Base-by-base conservation (phyloP, 1,140 invertebrate genomes). In the Nasonia giraulti region DNA sequence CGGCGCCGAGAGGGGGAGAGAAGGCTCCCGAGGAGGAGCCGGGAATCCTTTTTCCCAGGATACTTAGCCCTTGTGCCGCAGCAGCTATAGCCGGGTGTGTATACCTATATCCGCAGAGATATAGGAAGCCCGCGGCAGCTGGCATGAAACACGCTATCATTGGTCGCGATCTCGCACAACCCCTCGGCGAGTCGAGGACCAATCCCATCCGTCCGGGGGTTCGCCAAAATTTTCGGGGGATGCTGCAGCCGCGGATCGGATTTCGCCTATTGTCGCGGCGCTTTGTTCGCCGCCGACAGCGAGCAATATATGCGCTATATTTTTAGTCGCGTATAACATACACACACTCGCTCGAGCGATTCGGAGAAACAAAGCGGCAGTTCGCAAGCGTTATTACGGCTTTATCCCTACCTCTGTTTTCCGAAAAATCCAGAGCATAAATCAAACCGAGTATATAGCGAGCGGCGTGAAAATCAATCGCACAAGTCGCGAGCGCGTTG, bases 131-230 rank as follows among this genome's bases (percentile, higher is more conserved):
- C 88, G 27, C 40, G 40, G 89, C 91, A 91, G 91, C 91, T 91
- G 91, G 88, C 69, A 14, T 6, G 87, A 84, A 20, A 62, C 55
- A 73, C 89, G 83, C 90, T 92, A 93, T 93, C 92, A 93, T 93
- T 93, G 92, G 92, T 91, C 89, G 88, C 90, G 91, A 93, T 92
- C 92, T 93, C 86, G 88, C 91, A 90, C 89, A 88, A 91, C 90
- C 91, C 91, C 91, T 90, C 88, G 85, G 81, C 88, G 87, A 88
- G 90, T 92, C 90, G 87, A 90, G 89, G 88, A 90, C 91, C 92
- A 92, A 93, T 93, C 91, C 91, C 68, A 47, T 80, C 12, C 31
- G 76, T 33, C 44, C 20, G 82, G 74, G 75, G 37, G 83, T 75
- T 87, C 31, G 77, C 80, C 68, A 85, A 88, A 80, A 62, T 75